A percentile compares a stretch with the other conserved stretches of the same genome.
Evolutionary conservation across 1,140 invertebrate genomes (phyloP).

Genomic region (Stenopsyche tienmushanensis): DNA sequence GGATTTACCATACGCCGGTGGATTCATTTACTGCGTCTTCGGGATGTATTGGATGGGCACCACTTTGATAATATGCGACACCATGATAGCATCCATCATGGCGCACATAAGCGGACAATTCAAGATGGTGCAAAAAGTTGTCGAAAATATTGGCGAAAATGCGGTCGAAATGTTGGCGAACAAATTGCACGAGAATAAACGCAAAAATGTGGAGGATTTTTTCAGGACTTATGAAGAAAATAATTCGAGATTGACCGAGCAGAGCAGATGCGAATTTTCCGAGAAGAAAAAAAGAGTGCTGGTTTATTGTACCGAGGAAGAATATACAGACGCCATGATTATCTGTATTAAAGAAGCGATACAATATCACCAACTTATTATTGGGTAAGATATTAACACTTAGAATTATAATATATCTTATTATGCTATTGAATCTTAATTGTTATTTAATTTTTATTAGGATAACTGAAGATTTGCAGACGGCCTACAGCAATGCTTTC

Average conservation of each 20-base stretch:
- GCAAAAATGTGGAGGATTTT: too few relatives aligned
- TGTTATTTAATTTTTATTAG: conserved; percentile 26
- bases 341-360: conserved; percentile 33
- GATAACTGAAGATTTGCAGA: conserved; percentile 33
- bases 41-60: conserved; percentile 31
- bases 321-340: conserved; percentile 24
- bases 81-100: conserved; percentile 37
- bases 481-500: conserved; percentile 27
- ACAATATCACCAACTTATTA: conserved; percentile 33
- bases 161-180: conserved; percentile 24
- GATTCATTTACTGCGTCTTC: conserved; percentile 24
- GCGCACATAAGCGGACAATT: conserved; percentile 35
- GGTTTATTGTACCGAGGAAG: conserved; percentile 30
- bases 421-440: neutral
- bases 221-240: neutral
- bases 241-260: too few relatives aligned
- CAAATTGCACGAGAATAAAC: neutral
- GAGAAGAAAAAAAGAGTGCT: neutral
- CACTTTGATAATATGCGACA: conserved; percentile 33
- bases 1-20: conserved; percentile 15
- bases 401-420: neutral
- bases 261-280: too few relatives aligned
- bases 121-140: conserved; percentile 27
- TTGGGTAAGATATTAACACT: conserved; percentile 23
- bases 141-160: conserved; percentile 19